These are phyloP conservation scores for Heteropelma amictum DNA, from an alignment of 2,888 invertebrate species.

Conservation along the genomic window DNA sequence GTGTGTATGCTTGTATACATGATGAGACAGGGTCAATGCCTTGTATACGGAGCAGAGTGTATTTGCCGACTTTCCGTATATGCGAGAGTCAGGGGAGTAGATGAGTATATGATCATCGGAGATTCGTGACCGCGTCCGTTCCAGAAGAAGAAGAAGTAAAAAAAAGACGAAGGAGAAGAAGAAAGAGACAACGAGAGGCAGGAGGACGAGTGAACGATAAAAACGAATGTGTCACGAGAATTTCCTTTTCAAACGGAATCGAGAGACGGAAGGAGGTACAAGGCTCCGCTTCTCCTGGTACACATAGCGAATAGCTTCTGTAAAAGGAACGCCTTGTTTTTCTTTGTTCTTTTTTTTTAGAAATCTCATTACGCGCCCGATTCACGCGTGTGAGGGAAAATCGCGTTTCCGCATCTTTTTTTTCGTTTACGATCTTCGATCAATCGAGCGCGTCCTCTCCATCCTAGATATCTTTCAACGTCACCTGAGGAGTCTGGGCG, in stretches of 20 bases:
- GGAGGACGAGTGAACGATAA: constrained; percentile 69
- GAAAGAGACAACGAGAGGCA: constrained; percentile 34
- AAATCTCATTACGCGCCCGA: constrained; percentile 45
- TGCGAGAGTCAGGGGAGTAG: constrained; percentile 1
- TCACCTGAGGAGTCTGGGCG: not conserved
- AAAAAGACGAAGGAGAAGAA: not conserved
- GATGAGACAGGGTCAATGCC: constrained; percentile 74
- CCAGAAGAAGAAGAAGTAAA: constrained; percentile 19
- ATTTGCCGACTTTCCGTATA: constrained; percentile 73
- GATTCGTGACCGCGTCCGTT: constrained; percentile 66
- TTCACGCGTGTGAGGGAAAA: constrained; percentile 41
- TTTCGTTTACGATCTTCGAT: not conserved
- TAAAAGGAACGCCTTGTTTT: too few relatives aligned
- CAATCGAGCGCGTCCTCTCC: not conserved
- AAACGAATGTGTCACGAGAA: constrained; percentile 77
- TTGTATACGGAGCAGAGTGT: constrained; percentile 75
- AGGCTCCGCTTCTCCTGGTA: constrained; percentile 3
- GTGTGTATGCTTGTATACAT: constrained; percentile 40
- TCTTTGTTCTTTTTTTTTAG: constrained; percentile 40
- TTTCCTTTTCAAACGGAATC: constrained; percentile 75
- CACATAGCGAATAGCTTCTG: not conserved
- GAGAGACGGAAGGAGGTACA: constrained; percentile 37
- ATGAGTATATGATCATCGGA: constrained; percentile 61
- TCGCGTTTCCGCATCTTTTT: constrained; percentile 17
- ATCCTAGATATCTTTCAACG: not conserved